Base-by-base conservation (phyloP, 1,140 invertebrate genomes). In the Charaxes varanes region DNA sequence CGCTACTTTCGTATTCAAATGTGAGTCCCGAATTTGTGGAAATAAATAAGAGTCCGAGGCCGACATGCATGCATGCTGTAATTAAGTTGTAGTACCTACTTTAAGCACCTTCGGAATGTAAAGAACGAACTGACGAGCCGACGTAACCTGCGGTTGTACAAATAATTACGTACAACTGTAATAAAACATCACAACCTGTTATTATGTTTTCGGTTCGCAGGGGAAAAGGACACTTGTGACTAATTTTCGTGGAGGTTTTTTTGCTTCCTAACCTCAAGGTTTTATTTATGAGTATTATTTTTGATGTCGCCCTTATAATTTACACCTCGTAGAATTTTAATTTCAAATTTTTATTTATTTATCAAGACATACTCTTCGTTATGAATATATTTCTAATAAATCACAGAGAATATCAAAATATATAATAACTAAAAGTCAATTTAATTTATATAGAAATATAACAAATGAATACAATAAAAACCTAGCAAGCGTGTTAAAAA, bases 61-160 rank as follows among this genome's bases (percentile, higher is more conserved):
- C 24, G 36, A 37, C 8, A 41, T 26, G 53, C 8, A 41, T 26
- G 53, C 57, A 65, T 61, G 59, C 31, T 56, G 63, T 31, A 48
- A 49, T 53, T 58, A 58, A 54, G 42, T 51, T 50, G 50, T 53
- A 45, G 37, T n/a, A n/a, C n/a, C n/a, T n/a, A n/a, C n/a, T 52
- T 43, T 46, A 52, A 57, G 18, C 34, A 42, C 41, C 43, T 40
- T 43, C 17, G 43, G 41, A 47, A 52, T 70, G 58, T 70, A 54
- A 68, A 69, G 68, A 70, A 59, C 45, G 63, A 69, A 67, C 63
- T 65, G 63, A 62, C 63, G 59, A 63, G 45, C 15, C 37, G 41
- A 18, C 17, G 44, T 19, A 28, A 49, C 19, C 10, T 23, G 21
- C 21, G 7, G 21, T 23, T 23, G 21, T 23, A 23, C 21, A 15